phyloP scores from a whole-genome alignment of 2,113 vertebrate genomes.

The Microcebus murinus region DNA sequence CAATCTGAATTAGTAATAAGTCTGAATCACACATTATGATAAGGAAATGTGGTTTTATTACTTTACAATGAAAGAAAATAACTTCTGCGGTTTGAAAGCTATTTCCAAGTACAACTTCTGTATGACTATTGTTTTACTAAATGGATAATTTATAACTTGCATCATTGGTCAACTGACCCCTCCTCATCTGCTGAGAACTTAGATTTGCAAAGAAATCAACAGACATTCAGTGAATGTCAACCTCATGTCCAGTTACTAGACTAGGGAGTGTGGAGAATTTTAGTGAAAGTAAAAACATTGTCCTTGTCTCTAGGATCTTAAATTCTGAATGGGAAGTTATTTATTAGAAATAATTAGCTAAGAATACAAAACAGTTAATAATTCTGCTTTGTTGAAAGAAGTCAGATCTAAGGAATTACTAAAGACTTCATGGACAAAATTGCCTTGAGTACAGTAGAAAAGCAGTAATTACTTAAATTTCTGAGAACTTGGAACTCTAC shows the following conservation, averaged over 20 bases:
- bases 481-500: neutral
- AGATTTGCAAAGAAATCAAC: neutral
- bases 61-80: slow-evolving; percentile 54
- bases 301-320: neutral
- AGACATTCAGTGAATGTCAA: neutral
- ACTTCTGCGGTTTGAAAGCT: slow-evolving; percentile 27
- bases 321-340: neutral
- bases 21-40: slow-evolving; percentile 36
- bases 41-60: slow-evolving; percentile 63
- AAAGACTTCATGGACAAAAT: neutral
- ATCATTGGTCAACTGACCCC: neutral
- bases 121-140: neutral
- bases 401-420: neutral
- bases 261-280: neutral
- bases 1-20: slow-evolving; percentile 50
- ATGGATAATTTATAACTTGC: slow-evolving; percentile 46
- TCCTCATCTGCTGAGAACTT: neutral
- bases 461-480: neutral
- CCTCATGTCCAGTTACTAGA: neutral
- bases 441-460: neutral
- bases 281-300: neutral
- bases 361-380: neutral
- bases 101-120: neutral
- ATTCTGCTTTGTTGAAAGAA: neutral
- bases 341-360: neutral